Evolutionary conservation across 2,113 vertebrate genomes (phyloP).

Genomic region (Rousettus leschenaultii): DNA sequence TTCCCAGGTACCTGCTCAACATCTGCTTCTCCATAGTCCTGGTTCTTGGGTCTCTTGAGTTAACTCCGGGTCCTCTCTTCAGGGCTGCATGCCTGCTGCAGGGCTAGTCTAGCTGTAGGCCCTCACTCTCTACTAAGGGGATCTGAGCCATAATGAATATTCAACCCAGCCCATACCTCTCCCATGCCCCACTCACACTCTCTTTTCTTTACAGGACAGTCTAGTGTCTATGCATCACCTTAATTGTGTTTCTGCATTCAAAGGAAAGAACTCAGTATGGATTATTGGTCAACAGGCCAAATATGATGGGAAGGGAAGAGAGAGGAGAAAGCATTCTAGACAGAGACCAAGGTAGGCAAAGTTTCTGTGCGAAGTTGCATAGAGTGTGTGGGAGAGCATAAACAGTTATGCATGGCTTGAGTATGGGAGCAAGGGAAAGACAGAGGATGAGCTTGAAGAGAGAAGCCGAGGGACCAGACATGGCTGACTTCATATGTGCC

Average conservation of each 20-base stretch:
- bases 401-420: too few relatives aligned
- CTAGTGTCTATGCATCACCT: accelerated
- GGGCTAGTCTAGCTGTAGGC: not conserved
- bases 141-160: not conserved
- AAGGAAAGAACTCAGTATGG: not conserved
- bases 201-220: not conserved
- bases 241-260: not conserved
- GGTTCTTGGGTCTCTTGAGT: not conserved
- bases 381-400: not conserved
- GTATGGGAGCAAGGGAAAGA: too few relatives aligned
- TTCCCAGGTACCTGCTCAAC: accelerated
- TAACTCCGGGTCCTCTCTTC: not conserved
- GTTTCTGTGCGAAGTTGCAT: accelerated
- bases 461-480: not conserved
- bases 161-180: not conserved
- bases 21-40: not conserved
- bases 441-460: not conserved
- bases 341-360: not conserved
- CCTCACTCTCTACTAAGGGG: not conserved
- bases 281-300: too few relatives aligned
- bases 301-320: accelerated
- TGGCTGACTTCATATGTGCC: not conserved
- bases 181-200: not conserved
- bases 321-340: too few relatives aligned
- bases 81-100: not conserved